phyloP scores from a whole-genome alignment of 1,140 invertebrate genomes.

The Bursaphelenchus mucronatus region DNA sequence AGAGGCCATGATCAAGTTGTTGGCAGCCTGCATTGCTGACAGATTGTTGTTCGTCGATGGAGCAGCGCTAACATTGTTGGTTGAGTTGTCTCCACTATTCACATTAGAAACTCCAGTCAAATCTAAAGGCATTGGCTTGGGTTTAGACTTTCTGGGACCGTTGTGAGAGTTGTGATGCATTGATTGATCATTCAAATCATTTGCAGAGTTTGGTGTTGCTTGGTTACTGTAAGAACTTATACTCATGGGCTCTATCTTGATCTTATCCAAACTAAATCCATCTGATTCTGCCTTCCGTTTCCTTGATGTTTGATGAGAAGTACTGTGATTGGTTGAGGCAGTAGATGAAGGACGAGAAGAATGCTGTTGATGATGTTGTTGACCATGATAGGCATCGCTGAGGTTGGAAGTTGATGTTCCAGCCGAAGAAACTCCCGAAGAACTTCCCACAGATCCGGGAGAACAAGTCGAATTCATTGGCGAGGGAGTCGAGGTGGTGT shows the following conservation, averaged over 20 bases:
- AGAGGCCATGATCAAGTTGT: conserved; percentile 1
- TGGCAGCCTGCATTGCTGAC: background rate
- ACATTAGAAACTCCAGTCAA: conserved; percentile 36
- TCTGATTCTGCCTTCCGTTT: conserved; percentile 16
- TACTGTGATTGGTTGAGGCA: conserved; percentile 10
- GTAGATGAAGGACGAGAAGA: conserved; percentile 8
- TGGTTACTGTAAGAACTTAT: conserved; percentile 7
- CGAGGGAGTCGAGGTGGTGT: conserved; percentile 39
- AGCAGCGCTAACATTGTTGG: background rate
- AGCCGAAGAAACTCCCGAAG: conserved; percentile 51
- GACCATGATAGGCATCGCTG: conserved; percentile 26
- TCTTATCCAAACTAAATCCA: background rate
- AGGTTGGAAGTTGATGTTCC: conserved; percentile 43
- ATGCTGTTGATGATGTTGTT: conserved; percentile 4
- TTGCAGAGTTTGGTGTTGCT: conserved; percentile 11
- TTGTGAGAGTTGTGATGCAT: conserved; percentile 1
- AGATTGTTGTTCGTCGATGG: conserved; percentile 8
- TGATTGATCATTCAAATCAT: background rate
- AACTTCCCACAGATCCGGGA: conserved; percentile 52
- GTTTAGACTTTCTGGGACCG: conserved; percentile 42
- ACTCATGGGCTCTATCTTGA: conserved; percentile 28
- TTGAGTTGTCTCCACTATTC: background rate
- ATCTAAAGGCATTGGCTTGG: conserved; percentile 38
- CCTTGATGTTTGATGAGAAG: conserved; percentile 4
- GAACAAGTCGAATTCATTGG: conserved; percentile 47